These are phyloP conservation scores for Mimas tiliae DNA, from an alignment of 2,888 invertebrate genomes.

Conservation along the genomic window DNA sequence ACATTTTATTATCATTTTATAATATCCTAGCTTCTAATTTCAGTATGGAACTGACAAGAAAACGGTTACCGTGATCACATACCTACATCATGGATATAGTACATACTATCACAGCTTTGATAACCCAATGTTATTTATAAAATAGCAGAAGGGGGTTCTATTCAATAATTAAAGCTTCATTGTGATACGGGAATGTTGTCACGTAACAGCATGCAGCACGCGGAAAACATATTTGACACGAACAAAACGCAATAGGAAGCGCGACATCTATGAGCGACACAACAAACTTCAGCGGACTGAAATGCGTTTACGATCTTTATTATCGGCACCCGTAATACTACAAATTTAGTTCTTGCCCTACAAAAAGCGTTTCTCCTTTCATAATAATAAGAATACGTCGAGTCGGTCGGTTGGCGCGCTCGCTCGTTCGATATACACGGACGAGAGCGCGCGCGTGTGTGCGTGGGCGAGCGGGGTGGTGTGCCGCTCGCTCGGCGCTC, in stretches of 20 bases:
- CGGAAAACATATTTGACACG: conserved; percentile 50
- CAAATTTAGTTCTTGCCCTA: conserved; percentile 85
- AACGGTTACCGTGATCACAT: neutral
- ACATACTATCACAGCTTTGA: neutral
- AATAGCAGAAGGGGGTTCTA: conserved; percentile 31
- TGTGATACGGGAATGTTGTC: conserved; percentile 43
- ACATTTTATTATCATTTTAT: neutral
- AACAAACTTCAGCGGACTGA: conserved; percentile 79
- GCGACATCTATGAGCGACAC: conserved; percentile 80
- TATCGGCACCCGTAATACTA: conserved; percentile 80
- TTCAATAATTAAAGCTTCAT: conserved; percentile 46
- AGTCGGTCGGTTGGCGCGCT: conserved; percentile 80
- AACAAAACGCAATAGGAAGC: conserved; percentile 51
- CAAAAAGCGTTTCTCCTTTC: conserved; percentile 85
- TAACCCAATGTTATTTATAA: neutral
- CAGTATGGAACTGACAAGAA: neutral
- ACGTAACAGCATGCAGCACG: conserved; percentile 46
- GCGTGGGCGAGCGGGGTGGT: conserved; percentile 44
- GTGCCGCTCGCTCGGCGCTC: conserved; percentile 44
- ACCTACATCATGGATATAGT: neutral
- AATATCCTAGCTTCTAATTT: neutral
- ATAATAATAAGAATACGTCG: conserved; percentile 87
- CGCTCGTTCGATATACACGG: conserved; percentile 78
- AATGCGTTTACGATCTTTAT: conserved; percentile 83
- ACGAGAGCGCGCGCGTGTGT: conserved; percentile 59